Evolutionary conservation across 2,888 invertebrate genomes (phyloP), one percentile per base, ranked within the genome.

Genomic region (Mythimna loreyi): DNA sequence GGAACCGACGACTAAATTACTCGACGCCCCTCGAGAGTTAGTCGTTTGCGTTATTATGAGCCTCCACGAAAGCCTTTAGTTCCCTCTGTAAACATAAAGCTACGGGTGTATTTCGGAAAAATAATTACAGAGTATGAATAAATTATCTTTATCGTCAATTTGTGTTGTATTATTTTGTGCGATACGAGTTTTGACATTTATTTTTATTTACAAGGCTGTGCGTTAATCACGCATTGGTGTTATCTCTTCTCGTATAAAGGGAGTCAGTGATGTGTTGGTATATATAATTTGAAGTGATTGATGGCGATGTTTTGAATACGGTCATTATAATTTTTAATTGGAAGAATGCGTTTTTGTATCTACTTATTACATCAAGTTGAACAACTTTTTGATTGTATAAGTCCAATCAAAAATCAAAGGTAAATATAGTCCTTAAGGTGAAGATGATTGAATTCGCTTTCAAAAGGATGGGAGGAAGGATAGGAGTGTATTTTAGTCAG

Each of bases 1-100:
- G 85, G 86, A n/a, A n/a, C n/a, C 87, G 87, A 86, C 85, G 87
- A 85, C 86, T 87, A 87, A 89, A 89, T 91, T 90, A 90, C 87
- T 84, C 82, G 75, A 75, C 81, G 74, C 86, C 85, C 85, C 87
- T 81, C 69, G 78, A 81, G 82, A 83, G 84, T 82, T 81, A 80
- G 86, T 87, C 87, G 87, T 87, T 87, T 85, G 80, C 79, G 86
- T 85, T 86, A 84, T 88, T 86, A 88, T 81, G 83, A 87, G 85
- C 81, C 83, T 85, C 72, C 81, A 69, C 72, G 74, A 85, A 83
- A 81, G 83, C 82, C 84, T 87, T 83, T 83, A 83, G 85, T 84
- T 86, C 72, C 68, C 78, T 72, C 77, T 75, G 78, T 78, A 83
- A 87, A 85, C 77, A 83, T 83, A 81, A 82, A 86, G 77, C 73